Conservation (phyloP, 2,797 vertebrate species). For the Lindbergichthys nudifrons region DNA sequence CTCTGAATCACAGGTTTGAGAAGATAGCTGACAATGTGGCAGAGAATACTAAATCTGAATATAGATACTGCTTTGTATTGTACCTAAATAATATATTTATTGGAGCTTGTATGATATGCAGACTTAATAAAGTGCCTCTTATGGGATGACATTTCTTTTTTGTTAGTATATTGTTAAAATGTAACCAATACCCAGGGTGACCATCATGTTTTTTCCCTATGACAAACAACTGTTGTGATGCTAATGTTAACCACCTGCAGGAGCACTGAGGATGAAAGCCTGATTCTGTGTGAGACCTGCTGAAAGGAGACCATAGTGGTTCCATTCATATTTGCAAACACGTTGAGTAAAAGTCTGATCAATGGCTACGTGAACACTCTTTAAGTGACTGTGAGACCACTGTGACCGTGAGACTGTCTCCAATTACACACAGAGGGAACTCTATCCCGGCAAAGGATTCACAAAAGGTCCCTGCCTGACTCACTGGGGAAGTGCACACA, state of each 20-base stretch:
- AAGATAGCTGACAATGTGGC: slow-evolving; percentile 37
- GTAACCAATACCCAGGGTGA: neutral
- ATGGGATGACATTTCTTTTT: neutral
- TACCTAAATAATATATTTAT: slow-evolving; percentile 1
- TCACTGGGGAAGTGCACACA: slow-evolving; percentile 10
- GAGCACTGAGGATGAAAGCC: slow-evolving; percentile 9
- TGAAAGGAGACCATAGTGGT: slow-evolving; percentile 27
- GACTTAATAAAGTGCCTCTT: neutral
- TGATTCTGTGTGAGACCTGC: slow-evolving; percentile 9
- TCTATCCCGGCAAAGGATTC: slow-evolving; percentile 37
- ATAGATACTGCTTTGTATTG: slow-evolving; percentile 9
- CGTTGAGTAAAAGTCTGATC: slow-evolving; percentile 53
- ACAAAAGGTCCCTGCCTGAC: slow-evolving; percentile 44
- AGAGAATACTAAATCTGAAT: slow-evolving; percentile 25
- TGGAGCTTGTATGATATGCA: neutral
- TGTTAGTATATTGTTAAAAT: neutral
- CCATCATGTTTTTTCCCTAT: neutral
- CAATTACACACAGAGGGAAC: slow-evolving; percentile 55
- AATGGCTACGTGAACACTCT: slow-evolving; percentile 63
- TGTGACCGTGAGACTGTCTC: slow-evolving; percentile 52
- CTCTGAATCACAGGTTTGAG: slow-evolving; percentile 56
- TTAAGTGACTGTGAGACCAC: slow-evolving; percentile 62
- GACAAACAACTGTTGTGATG: slow-evolving; percentile 2
- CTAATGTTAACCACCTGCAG: slow-evolving; percentile 18
- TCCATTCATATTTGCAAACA: slow-evolving; percentile 52